Evolutionary conservation across 2,888 invertebrate species (phyloP), one percentile per base, ranked within the genome.

Genomic region (Morpho helenor): DNA sequence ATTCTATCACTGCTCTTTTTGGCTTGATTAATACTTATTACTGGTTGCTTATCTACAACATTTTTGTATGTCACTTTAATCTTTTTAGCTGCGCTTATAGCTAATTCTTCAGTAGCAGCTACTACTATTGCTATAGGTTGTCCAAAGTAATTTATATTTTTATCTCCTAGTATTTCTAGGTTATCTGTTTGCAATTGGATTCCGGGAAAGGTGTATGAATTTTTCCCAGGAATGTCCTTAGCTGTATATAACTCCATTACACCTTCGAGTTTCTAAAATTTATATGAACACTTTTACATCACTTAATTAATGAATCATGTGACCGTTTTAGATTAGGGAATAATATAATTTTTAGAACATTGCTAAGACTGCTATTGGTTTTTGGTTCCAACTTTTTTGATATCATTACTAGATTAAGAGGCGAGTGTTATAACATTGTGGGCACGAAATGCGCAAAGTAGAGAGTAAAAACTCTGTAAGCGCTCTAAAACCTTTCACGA

Each of bases 61-160:
- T 87, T 84, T 51, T 80, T 84, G 61, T 94, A 94, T 0, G 81
- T 87, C 1, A 95, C 87, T 76, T 91, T 87, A 0, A 95, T 93
- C 70, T 89, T 79, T 56, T 88, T 84, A 0, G 93, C 93, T 0
- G 92, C 93, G 52, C 81, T 73, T 7, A 87, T 84, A 0, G 94
- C 94, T 7, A 92, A 66, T 7, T 82, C 80, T 63, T 92, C 89
- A 2, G 83, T 87, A n/a, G 75, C 83, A 3, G 95, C 95, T 0
- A 94, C 92, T 0, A 96, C 82, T 16, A 96, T 85, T 0, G 95
- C 96, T 7, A 95, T 77, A 0, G 95, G 92, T 74, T 96, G 95
- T 0, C 94, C 94, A 62, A 92, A 92, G 72, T 91, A 94, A 56
- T 86, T 76, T 0, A 95, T 91, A 22, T 84, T 75, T 2, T 82